Evolutionary conservation across 2,113 vertebrate species (phyloP), one percentile per base, ranked within the genome.

Genomic region (Anhinga anhinga): DNA sequence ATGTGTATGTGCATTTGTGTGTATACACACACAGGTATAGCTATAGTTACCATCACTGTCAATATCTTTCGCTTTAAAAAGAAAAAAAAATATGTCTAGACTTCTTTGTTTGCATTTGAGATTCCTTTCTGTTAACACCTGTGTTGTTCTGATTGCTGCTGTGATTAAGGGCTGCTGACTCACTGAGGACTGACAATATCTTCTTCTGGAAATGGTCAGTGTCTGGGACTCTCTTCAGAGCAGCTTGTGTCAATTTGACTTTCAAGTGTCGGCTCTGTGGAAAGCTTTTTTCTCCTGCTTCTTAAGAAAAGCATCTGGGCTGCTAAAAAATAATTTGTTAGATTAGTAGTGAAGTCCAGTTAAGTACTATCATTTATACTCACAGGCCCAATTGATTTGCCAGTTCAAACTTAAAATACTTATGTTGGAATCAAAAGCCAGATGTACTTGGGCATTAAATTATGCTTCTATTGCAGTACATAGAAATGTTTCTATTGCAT

Each of bases 301-400:
- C n/a, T n/a, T n/a, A n/a, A 92, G 78, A 86, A 84, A 95, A 97
- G 66, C 77, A 87, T 82, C 81, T 97, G 77, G 34, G 27, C 49
- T 96, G 34, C 83, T 93, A 63, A 85, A 71, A 76, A 82, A 8
- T 42, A 21, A 10, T 59, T 90, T 91, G 25, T 96, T 94, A 81
- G 22, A 32, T 85, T 78, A 94, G 49, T 89, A 72, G 92, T 50
- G 21, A 95, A 95, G 65, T 94, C 47, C 30, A 40, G 29, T 66
- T 90, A 56, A 79, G 50, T 80, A 88, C 67, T 70, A 25, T 71
- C 67, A 71, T 94, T 95, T 82, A 55, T 77, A 36, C 52, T 96
- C 72, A 74, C 19, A 91, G 76, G 44, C 32, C 62, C 61, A n/a
- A 52, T n/a, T 53, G 47, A 83, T 94, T 85, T 86, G 25, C 38